phyloP scores from a whole-genome alignment of 2,113 vertebrate species.

The Indicator indicator region DNA sequence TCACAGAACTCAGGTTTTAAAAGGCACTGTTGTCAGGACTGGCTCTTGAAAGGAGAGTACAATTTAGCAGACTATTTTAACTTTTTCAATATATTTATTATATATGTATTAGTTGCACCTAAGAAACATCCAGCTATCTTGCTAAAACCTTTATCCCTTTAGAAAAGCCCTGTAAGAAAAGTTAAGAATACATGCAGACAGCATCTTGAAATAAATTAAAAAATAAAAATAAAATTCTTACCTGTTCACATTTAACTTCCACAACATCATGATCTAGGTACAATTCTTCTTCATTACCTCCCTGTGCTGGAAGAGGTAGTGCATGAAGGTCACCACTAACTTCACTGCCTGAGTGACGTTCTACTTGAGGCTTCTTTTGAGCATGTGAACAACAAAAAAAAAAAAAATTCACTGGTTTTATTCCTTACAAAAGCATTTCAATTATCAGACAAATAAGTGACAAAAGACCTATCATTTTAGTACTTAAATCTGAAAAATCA shows the following conservation, averaged over 20 bases:
- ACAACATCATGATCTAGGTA: neutral
- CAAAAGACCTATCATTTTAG: neutral
- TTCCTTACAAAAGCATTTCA: neutral
- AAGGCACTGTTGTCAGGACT: neutral
- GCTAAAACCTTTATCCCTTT: neutral
- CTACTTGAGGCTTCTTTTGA: slow-evolving; percentile 74
- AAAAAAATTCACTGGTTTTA: neutral
- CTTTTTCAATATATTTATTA: neutral
- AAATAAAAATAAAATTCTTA: slow-evolving; percentile 34
- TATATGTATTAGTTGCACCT: neutral
- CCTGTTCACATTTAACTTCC: slow-evolving; percentile 56
- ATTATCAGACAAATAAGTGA: neutral
- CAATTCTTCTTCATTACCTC: slow-evolving; percentile 1
- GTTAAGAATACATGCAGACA: neutral
- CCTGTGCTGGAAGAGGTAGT: neutral
- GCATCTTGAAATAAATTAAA: neutral
- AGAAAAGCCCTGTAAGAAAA: neutral
- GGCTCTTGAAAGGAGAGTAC: neutral
- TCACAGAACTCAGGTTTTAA: neutral
- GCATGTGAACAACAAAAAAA: neutral
- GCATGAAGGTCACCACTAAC: neutral
- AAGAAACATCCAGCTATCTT: neutral
- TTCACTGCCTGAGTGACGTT: slow-evolving; percentile 73
- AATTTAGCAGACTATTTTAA: neutral
- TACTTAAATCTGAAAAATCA: neutral